Conservation (phyloP, 2,888 invertebrate species). For the Trachelus stipa region DNA sequence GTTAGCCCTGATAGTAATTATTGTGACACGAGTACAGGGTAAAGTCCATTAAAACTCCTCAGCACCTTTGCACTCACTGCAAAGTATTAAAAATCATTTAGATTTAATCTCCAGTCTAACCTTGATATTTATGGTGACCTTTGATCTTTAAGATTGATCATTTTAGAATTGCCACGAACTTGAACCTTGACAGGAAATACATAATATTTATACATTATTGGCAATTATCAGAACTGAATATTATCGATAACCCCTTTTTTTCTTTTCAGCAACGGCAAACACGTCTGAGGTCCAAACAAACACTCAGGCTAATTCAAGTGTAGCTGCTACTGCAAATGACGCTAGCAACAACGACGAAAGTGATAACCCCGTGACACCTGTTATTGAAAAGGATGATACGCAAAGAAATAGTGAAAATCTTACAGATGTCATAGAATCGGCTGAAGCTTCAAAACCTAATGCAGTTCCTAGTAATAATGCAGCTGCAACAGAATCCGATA, state of each 20-base stretch:
- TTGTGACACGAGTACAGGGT: background rate
- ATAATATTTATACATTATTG: background rate
- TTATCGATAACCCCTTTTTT: background rate
- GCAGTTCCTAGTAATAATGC: background rate
- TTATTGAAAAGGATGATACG: background rate
- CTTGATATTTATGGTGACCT: background rate
- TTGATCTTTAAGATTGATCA: background rate
- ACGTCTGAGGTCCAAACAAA: background rate
- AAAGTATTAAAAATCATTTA: background rate
- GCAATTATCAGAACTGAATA: background rate
- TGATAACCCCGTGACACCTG: background rate
- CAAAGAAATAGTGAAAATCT: background rate
- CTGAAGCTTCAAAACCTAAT: background rate
- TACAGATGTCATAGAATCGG: background rate
- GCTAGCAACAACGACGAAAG: background rate
- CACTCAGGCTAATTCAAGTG: background rate
- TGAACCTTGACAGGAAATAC: background rate
- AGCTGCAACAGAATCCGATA: background rate
- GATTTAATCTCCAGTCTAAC: background rate
- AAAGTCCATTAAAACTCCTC: background rate
- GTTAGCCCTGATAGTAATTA: background rate
- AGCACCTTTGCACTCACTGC: background rate
- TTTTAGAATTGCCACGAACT: background rate
- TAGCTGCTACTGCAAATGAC: background rate
- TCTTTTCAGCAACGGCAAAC: background rate